A percentile compares a stretch with the other conserved stretches of the same genome.
phyloP scores from a whole-genome alignment of 2,797 vertebrate species.

The Chelidonichthys spinosus region DNA sequence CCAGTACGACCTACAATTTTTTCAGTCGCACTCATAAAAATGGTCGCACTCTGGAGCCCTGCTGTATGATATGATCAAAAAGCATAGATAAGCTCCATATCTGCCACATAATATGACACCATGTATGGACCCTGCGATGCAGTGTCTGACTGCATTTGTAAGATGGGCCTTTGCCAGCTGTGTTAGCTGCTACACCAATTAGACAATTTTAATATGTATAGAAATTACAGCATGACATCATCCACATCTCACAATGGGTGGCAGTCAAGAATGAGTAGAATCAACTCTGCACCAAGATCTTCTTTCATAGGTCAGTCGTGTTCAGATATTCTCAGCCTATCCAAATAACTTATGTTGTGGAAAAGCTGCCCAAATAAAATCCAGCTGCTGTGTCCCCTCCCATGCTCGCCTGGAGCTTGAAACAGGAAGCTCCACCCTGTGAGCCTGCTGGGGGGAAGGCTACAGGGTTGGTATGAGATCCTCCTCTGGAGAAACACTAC shows the following conservation, averaged over 20 bases:
- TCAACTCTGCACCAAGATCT: background rate
- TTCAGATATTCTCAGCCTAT: background rate
- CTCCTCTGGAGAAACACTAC: conserved; percentile 33
- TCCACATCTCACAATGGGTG: background rate
- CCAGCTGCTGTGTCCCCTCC: conserved; percentile 56
- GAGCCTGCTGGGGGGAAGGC: conserved; percentile 47
- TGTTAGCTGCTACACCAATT: conserved; percentile 4
- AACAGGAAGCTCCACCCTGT: conserved; percentile 62
- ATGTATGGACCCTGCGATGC: background rate
- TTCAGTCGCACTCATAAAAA: too few species aligned
- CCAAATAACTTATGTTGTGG: conserved; percentile 1
- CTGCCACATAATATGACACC: background rate
- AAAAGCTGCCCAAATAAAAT: conserved; percentile 53
- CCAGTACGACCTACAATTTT: too few species aligned
- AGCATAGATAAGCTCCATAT: background rate
- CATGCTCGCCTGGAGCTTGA: conserved; percentile 14
- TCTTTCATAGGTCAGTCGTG: conserved; percentile 1
- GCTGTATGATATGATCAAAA: conserved; percentile 2
- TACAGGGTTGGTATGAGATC: conserved; percentile 30
- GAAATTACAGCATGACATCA: conserved; percentile 16
- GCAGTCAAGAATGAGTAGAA: background rate
- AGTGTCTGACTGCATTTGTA: background rate
- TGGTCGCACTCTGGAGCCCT: too few species aligned
- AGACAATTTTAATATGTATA: background rate
- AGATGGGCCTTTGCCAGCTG: background rate